Evolutionary conservation across 1,140 invertebrate genomes (phyloP).

Genomic region (Brachionus angularis): DNA sequence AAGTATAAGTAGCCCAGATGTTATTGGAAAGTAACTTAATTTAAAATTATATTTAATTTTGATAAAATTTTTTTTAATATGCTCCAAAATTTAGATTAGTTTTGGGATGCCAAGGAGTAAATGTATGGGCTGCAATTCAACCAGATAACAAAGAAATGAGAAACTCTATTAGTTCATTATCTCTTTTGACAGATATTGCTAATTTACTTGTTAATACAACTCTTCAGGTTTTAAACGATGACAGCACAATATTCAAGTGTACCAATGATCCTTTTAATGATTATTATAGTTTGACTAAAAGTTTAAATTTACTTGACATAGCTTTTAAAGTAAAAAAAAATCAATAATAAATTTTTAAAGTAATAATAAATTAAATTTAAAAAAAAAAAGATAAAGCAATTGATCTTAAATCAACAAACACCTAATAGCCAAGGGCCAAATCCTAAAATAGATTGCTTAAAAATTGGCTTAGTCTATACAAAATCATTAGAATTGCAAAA

Average conservation of each 20-base stretch:
- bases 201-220: slow-evolving; percentile 31
- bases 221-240: slow-evolving; percentile 12
- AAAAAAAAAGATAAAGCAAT: slow-evolving; percentile 11
- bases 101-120: slow-evolving; percentile 26
- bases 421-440: slow-evolving; percentile 21
- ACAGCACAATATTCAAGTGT: slow-evolving; percentile 21
- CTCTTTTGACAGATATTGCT: slow-evolving; percentile 22
- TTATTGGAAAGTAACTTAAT: slow-evolving; percentile 26
- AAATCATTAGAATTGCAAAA: slow-evolving; percentile 13
- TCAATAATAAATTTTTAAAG: neutral
- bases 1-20: slow-evolving; percentile 25
- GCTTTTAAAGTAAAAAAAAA: slow-evolving; percentile 18
- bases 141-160: slow-evolving; percentile 29
- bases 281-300: slow-evolving; percentile 30
- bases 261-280: slow-evolving; percentile 28
- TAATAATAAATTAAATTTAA: neutral
- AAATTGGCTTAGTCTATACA: slow-evolving; percentile 11
- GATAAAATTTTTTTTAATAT: neutral
- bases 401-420: slow-evolving; percentile 38
- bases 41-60: neutral
- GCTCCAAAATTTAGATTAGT: neutral
- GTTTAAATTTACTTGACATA: slow-evolving; percentile 11
- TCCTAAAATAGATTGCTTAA: slow-evolving; percentile 32
- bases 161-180: slow-evolving; percentile 35
- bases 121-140: slow-evolving; percentile 39